Evolutionary conservation across 2,113 vertebrate species (phyloP), one percentile per base, ranked within the genome.

Genomic region (Oplegnathus fasciatus): DNA sequence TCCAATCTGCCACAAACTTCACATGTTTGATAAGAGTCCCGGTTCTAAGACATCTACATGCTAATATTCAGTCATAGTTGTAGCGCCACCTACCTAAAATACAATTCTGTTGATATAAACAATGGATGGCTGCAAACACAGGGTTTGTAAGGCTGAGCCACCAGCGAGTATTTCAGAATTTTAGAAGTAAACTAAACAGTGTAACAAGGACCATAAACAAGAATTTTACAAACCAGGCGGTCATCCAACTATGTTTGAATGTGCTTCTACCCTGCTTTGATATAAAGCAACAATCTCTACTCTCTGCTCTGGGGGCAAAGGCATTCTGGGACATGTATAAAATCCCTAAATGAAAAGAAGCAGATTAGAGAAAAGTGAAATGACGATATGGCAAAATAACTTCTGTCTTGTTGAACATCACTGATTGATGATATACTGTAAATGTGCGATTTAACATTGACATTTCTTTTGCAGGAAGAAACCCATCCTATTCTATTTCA

Each of bases 401-500:
- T 42, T 37, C n/a, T 26, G 20, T 28, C 18, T 44, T 20, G 48
- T 44, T 14, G 6, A 20, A 22, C 2, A 0, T 54, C 24, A 54
- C 34, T 4, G 17, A 20, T 18, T 77, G 30, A 65, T 30, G 37
- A 17, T 58, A 6, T 10, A 22, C 14, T 54, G 32, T 34, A 46
- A 48, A 40, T 40, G 15, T 58, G 15, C 58, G 32, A 37, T 18
- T 48, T 48, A 32, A 61, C 37, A 48, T 8, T 4, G 10, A 15
- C 17, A 17, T 6, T 28, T 55, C 57, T 72, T 44, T 75, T 82
- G 14, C 86, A 99, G 98, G 93, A 97, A 97, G 93, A 98, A 97
- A 93, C 94, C 95, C 46, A 90, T 97, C 93, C 94, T 99, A 64
- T 98, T 99, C 96, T 97, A 98, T 88, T 98, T 98, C 91, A 98